These are phyloP conservation scores for Glyphotaelius pellucidus DNA, from an alignment of 2,888 invertebrate genomes.

Conservation along the genomic window DNA sequence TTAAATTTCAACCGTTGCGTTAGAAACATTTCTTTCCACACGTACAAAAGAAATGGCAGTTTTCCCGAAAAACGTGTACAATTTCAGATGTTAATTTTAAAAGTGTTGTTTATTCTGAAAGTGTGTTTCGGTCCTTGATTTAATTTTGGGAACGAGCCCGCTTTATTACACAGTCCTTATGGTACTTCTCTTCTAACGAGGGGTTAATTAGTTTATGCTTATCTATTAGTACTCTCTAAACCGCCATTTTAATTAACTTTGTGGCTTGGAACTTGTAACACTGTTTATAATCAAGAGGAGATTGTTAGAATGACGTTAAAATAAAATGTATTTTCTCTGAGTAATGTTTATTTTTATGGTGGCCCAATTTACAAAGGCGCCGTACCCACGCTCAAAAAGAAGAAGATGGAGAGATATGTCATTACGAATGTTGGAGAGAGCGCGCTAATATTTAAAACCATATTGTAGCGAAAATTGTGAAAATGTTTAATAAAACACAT, in stretches of 20 bases:
- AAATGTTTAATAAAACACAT: no score
- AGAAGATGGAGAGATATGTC: no score
- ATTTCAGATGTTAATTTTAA: background rate
- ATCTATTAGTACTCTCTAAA: conserved; percentile 23
- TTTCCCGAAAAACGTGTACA: background rate
- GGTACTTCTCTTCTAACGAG: background rate
- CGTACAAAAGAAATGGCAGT: background rate
- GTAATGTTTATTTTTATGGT: background rate
- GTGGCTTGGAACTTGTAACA: background rate
- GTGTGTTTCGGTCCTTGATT: background rate
- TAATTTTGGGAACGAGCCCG: background rate
- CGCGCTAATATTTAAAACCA: no score
- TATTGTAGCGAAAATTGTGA: no score
- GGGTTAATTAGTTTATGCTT: conserved; percentile 9
- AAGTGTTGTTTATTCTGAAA: background rate
- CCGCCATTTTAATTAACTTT: conserved; percentile 25
- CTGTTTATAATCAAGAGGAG: background rate
- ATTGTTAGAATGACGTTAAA: background rate
- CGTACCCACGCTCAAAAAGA: no score
- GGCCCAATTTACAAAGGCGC: no score
- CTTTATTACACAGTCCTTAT: conserved; percentile 24
- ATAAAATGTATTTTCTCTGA: background rate
- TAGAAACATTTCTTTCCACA: background rate
- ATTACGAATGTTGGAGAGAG: no score
- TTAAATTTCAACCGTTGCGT: no score